A percentile compares a stretch with the other conserved stretches of the same genome.
Conservation (phyloP, 2,888 invertebrate genomes). For the Apoda limacodes region DNA sequence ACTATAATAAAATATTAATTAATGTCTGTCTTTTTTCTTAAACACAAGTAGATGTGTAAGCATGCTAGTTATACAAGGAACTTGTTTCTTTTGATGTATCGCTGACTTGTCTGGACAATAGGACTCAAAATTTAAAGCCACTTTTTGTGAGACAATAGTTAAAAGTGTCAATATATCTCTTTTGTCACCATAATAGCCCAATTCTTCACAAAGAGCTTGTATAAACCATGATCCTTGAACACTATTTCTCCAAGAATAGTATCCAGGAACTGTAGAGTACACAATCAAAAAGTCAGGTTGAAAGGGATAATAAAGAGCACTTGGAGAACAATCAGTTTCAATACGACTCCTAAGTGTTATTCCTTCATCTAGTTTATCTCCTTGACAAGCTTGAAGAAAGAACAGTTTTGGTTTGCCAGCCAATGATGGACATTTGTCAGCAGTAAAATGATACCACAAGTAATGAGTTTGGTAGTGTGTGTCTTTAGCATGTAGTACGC, state of each 20-base stretch:
- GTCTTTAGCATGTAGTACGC: neutral
- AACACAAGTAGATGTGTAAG: neutral
- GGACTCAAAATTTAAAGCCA: neutral
- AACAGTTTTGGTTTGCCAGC: neutral
- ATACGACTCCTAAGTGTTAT: neutral
- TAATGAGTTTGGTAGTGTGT: neutral
- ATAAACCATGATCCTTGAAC: neutral
- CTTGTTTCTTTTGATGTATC: neutral
- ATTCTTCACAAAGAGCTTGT: neutral
- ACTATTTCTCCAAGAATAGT: neutral
- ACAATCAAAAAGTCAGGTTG: neutral
- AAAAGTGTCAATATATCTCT: neutral
- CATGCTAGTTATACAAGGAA: neutral
- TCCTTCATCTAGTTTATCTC: neutral
- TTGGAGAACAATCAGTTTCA: neutral
- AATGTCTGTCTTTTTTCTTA: too few relatives aligned
- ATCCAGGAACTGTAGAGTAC: neutral
- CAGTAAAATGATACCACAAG: neutral
- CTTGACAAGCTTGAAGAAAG: neutral
- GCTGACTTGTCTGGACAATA: neutral
- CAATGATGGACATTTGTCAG: neutral
- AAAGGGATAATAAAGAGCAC: neutral
- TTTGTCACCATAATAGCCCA: neutral
- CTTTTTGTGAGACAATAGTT: neutral
- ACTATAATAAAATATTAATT: too few relatives aligned